A percentile compares a stretch with the other conserved stretches of the same genome.
Evolutionary conservation across 1,140 invertebrate genomes (phyloP).

Genomic region (Sitobion miscanthi): DNA sequence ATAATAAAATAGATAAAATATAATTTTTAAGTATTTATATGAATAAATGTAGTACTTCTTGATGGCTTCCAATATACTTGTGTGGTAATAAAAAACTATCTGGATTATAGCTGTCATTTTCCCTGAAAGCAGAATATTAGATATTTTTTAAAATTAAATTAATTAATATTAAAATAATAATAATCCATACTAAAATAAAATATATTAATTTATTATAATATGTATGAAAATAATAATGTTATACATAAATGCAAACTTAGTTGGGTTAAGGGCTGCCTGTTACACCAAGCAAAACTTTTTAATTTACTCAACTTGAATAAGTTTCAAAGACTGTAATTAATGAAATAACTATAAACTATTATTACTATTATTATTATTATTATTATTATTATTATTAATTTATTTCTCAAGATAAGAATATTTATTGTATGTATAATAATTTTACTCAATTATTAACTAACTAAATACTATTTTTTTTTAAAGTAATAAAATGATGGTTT

Average conservation of each 20-base stretch:
- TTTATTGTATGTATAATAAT: no score
- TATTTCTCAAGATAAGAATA: no score
- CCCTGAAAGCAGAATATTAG: background rate
- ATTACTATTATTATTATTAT: no score
- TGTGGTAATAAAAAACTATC: background rate
- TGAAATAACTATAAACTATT: no score
- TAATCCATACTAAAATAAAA: background rate
- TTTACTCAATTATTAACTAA: no score
- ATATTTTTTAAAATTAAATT: background rate
- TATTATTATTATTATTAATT: no score
- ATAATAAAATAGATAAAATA: background rate
- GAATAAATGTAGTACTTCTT: slow-evolving; percentile 29
- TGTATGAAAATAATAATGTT: no score
- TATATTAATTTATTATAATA: background rate
- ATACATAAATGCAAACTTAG: no score
- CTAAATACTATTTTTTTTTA: no score
- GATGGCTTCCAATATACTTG: background rate
- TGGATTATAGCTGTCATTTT: slow-evolving; percentile 16
- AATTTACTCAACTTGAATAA: background rate
- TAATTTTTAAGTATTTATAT: background rate
- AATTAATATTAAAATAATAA: background rate
- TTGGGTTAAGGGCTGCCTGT: no score
- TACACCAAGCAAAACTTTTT: background rate
- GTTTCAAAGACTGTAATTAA: background rate
- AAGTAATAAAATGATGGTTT: background rate